Percentiles rank a stretch among this genome's conserved stretches.
These are phyloP conservation scores for Heliconius aoede DNA, from an alignment of 2,888 invertebrate genomes.

Conservation along the genomic window DNA sequence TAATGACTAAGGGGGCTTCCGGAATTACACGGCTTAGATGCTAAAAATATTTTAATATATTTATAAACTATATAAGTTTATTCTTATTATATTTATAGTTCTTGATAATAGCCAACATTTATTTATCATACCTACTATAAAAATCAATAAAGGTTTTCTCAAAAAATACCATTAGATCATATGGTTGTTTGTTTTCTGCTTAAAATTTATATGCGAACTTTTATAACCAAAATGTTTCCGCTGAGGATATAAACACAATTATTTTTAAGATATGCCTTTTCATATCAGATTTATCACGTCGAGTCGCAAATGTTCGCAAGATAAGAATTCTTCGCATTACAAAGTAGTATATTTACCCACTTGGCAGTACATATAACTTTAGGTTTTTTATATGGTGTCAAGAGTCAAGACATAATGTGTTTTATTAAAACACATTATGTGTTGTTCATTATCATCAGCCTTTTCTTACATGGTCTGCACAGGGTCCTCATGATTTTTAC, in stretches of 20 bases:
- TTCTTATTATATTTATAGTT: neutral
- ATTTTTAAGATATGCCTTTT: neutral
- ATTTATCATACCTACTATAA: no score
- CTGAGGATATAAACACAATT: neutral
- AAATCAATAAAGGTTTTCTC: no score
- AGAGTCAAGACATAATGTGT: no score
- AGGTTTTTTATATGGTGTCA: neutral
- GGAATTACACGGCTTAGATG: constrained; percentile 13
- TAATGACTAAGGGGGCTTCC: constrained; percentile 38
- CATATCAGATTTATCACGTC: neutral
- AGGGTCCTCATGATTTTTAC: no score
- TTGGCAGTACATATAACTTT: neutral
- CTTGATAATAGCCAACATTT: neutral
- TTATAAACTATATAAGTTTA: neutral
- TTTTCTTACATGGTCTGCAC: no score
- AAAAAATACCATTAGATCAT: no score
- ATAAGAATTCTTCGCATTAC: constrained; percentile 10
- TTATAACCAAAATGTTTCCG: neutral
- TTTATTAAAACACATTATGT: no score
- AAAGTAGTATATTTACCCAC: neutral
- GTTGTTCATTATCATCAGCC: no score
- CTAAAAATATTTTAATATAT: constrained; percentile 17
- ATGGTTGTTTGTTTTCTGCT: no score
- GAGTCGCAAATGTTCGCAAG: neutral
- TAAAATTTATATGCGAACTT: neutral